phyloP scores from a whole-genome alignment of 1,140 invertebrate genomes.

The Elymnias hypermnestra region DNA sequence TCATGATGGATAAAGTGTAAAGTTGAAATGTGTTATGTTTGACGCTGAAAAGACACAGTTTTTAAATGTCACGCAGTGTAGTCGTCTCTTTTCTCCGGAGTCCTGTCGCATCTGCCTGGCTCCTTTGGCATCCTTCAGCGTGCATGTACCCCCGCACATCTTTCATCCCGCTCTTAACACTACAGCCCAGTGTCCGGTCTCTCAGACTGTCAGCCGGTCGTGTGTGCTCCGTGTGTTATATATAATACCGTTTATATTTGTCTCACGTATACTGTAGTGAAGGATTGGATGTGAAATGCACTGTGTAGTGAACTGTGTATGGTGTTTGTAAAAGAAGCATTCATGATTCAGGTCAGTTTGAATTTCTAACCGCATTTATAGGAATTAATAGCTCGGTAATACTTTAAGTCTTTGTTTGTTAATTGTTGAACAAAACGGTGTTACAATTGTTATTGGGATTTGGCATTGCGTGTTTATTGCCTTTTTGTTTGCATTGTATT shows the following conservation, averaged over 20 bases:
- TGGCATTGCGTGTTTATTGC: conserved; percentile 11
- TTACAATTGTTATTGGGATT: conserved; percentile 6
- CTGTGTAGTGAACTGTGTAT: conserved; percentile 61
- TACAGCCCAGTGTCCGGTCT: conserved; percentile 63
- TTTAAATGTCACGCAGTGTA: conserved; percentile 73
- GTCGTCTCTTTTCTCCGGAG: conserved; percentile 72
- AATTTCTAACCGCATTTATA: too few relatives aligned
- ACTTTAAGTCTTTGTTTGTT: conserved; percentile 16
- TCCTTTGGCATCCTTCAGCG: conserved; percentile 71
- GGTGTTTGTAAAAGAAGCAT: conserved; percentile 53
- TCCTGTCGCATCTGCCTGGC: conserved; percentile 70
- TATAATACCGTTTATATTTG: conserved; percentile 39
- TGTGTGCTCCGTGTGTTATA: conserved; percentile 37
- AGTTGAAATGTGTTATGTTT: conserved; percentile 20
- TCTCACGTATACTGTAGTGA: conserved; percentile 39
- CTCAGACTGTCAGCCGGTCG: conserved; percentile 53
- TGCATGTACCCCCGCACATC: conserved; percentile 64
- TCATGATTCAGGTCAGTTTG: conserved; percentile 70
- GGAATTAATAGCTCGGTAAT: too few relatives aligned
- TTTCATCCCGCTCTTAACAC: conserved; percentile 63
- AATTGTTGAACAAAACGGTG: conserved; percentile 9
- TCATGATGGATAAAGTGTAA: neutral
- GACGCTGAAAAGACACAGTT: conserved; percentile 68
- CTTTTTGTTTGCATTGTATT: conserved; percentile 14
- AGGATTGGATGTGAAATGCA: conserved; percentile 61